Evolutionary conservation across 2,888 invertebrate species (phyloP).

Genomic region (Ptychoptera albimana): DNA sequence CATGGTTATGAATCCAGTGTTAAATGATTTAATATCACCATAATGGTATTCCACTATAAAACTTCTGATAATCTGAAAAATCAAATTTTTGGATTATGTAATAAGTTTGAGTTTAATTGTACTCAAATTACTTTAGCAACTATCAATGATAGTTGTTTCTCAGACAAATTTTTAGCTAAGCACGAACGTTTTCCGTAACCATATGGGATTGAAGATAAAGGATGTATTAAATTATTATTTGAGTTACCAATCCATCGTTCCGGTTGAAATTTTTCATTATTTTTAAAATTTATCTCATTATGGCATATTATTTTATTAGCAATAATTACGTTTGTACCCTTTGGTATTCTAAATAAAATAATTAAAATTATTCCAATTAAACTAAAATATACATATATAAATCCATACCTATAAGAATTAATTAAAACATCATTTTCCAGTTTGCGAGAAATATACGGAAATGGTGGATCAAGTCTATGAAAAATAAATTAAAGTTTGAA

Average conservation of each 20-base stretch:
- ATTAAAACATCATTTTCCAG: conserved; percentile 40
- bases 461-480: conserved; percentile 43
- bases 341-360: conserved; percentile 29
- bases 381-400: background rate
- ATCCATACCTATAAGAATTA: conserved; percentile 39
- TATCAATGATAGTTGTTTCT: conserved; percentile 39
- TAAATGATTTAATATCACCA: conserved; percentile 41
- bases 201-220: conserved; percentile 45
- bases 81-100: background rate
- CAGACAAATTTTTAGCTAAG: conserved; percentile 43
- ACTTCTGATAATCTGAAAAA: conserved; percentile 36
- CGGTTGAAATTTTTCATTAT: conserved; percentile 41
- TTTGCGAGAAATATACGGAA: conserved; percentile 43
- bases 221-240: conserved; percentile 22
- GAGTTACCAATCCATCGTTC: conserved; percentile 42
- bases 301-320: conserved; percentile 43
- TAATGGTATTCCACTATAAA: conserved; percentile 51
- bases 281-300: conserved; percentile 48
- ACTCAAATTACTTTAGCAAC: conserved; percentile 35
- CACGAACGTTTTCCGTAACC: conserved; percentile 46
- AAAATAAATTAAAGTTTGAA: conserved; percentile 5
- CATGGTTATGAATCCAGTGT: conserved; percentile 36
- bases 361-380: background rate
- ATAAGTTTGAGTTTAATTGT: too few relatives aligned
- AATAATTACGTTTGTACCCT: conserved; percentile 46